These are phyloP conservation scores for Hololepta plana DNA, from an alignment of 2,888 invertebrate species.

Conservation along the genomic window DNA sequence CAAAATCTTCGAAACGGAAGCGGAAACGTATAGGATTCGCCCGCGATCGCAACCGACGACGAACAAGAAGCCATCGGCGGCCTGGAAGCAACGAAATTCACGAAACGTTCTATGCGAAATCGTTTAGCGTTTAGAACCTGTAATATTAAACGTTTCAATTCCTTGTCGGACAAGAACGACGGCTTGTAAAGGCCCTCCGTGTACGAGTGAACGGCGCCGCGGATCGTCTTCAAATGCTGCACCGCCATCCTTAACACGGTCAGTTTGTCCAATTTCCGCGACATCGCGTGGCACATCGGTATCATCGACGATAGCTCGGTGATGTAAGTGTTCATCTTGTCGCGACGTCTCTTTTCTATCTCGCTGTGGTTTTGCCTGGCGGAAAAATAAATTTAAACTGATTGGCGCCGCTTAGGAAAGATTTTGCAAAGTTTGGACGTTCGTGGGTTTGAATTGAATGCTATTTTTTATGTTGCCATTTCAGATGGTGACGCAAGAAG, in stretches of 20 bases:
- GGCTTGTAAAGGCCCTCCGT: conserved; percentile 63
- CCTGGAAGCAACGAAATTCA: conserved; percentile 30
- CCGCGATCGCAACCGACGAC: conserved; percentile 89
- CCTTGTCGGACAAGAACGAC: conserved; percentile 68
- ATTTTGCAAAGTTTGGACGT: too few species aligned
- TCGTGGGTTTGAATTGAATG: too few species aligned
- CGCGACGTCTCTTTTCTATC: conserved; percentile 83
- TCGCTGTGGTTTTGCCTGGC: conserved; percentile 90
- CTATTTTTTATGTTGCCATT: too few species aligned
- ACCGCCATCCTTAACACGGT: conserved; percentile 85
- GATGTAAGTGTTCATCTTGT: conserved; percentile 95
- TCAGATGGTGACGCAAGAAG: too few species aligned
- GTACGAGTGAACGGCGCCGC: conserved; percentile 54
- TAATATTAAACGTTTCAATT: conserved; percentile 69
- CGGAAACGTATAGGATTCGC: conserved; percentile 74
- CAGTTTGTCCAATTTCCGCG: conserved; percentile 82
- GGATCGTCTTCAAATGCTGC: conserved; percentile 68
- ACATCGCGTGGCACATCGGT: conserved; percentile 88
- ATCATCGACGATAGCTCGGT: conserved; percentile 76
- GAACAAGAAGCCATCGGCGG: conserved; percentile 79
- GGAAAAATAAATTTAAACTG: conserved; percentile 13
- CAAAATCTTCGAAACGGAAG: conserved; percentile 66
- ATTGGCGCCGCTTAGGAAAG: background rate
- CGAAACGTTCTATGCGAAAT: conserved; percentile 2
- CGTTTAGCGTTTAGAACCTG: conserved; percentile 29